Percentiles rank a stretch among this genome's conserved stretches.
These are phyloP conservation scores for Carcharodon carcharias DNA, from an alignment of 2,797 vertebrate species.

Conservation along the genomic window DNA sequence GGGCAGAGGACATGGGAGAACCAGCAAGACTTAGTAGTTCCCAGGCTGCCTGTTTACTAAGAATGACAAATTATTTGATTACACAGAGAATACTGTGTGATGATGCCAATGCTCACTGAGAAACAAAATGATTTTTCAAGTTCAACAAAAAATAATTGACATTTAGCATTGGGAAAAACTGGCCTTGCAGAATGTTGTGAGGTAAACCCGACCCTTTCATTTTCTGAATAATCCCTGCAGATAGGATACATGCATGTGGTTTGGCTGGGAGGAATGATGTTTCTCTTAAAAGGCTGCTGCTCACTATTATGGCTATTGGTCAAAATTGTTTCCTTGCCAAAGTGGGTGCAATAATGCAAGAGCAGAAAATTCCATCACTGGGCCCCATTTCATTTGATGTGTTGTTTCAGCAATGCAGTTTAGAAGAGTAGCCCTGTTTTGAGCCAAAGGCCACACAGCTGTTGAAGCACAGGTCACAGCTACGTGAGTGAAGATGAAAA, in stretches of 20 bases:
- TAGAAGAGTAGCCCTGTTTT: background rate
- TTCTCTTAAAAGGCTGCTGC: background rate
- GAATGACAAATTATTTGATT: background rate
- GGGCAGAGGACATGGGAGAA: background rate
- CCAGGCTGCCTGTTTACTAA: background rate
- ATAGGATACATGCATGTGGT: background rate
- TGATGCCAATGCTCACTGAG: background rate
- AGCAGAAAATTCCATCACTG: background rate
- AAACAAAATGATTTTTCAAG: background rate
- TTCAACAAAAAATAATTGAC: background rate
- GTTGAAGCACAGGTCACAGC: background rate
- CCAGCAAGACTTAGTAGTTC: background rate
- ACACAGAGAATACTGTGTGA: background rate
- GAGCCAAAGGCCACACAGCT: background rate
- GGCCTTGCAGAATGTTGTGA: background rate
- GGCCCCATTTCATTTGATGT: background rate
- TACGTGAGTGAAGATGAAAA: background rate
- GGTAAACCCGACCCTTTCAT: background rate
- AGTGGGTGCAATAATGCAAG: background rate
- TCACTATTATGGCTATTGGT: background rate
- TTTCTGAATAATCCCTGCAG: background rate
- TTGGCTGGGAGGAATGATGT: background rate
- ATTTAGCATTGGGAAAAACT: background rate
- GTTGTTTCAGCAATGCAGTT: background rate
- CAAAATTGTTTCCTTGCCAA: background rate